Evolutionary conservation across 2,888 invertebrate species (phyloP).

Genomic region (Phymatocera aterrima): DNA sequence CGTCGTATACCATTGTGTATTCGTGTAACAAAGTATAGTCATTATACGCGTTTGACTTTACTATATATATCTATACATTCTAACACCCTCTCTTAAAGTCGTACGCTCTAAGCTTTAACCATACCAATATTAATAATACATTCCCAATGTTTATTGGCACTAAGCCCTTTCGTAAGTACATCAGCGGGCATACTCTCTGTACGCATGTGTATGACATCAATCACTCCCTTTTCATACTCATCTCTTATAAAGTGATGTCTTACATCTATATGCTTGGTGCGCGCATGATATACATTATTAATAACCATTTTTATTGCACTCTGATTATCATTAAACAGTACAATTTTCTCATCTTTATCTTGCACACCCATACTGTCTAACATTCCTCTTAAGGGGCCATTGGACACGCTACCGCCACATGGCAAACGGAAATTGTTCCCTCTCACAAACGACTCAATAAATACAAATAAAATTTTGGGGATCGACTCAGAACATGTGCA

Average conservation of each 20-base stretch:
- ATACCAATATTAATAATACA: neutral
- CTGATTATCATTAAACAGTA: slow-evolving; percentile 35
- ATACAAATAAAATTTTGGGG: too few relatives aligned
- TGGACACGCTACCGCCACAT: too few relatives aligned
- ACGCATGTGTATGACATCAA: slow-evolving; percentile 17
- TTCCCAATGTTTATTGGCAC: neutral
- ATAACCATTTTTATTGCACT: slow-evolving; percentile 12
- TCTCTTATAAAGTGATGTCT: slow-evolving; percentile 36
- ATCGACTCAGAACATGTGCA: too few relatives aligned
- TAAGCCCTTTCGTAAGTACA: neutral
- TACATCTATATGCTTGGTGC: slow-evolving; percentile 25
- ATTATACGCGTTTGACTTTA: neutral
- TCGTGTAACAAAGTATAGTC: too few relatives aligned
- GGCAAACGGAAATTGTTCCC: too few relatives aligned
- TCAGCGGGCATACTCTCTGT: slow-evolving; percentile 43
- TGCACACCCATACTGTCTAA: slow-evolving; percentile 19
- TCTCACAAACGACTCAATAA: too few relatives aligned
- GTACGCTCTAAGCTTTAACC: neutral
- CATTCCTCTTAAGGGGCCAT: slow-evolving; percentile 25
- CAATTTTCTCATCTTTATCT: neutral
- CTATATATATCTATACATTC: neutral
- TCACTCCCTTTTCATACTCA: neutral
- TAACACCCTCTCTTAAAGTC: neutral
- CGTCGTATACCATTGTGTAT: too few relatives aligned
- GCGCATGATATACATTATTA: neutral